These are phyloP conservation scores for Numenius arquata DNA, from an alignment of 2,113 vertebrate species.

Conservation along the genomic window DNA sequence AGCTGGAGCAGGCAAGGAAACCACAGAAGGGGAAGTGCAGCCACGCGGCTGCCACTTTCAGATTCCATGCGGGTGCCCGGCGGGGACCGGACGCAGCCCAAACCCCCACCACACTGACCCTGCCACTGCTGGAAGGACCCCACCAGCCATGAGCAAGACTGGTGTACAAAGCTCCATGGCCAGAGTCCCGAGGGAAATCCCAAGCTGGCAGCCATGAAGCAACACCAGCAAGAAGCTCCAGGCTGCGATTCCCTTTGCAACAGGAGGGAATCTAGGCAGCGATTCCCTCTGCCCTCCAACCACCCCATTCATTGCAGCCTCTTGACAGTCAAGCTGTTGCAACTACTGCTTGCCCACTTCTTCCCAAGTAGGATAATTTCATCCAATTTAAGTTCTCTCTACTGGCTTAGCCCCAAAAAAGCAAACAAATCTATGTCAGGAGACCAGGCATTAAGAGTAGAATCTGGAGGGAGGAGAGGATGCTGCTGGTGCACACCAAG, in stretches of 20 bases:
- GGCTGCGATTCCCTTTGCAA: neutral
- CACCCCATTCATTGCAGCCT: neutral
- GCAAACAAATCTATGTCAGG: rapidly evolving
- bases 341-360: neutral
- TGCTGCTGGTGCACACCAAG: neutral
- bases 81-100: neutral
- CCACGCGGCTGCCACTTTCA: neutral
- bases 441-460: rapidly evolving
- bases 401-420: neutral
- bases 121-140: neutral
- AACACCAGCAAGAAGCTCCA: neutral
- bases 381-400: neutral
- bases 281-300: no score
- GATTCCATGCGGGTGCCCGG: neutral
- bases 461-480: neutral
- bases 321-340: rapidly evolving
- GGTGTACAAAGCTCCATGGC: no score
- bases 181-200: no score
- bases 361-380: neutral
- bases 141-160: neutral
- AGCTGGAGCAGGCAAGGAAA: neutral
- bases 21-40: neutral
- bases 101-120: neutral
- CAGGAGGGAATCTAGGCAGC: no score
- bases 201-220: neutral